Evolutionary conservation across 2,888 invertebrate species (phyloP).

Genomic region (Rambutsinella grinnellia): DNA sequence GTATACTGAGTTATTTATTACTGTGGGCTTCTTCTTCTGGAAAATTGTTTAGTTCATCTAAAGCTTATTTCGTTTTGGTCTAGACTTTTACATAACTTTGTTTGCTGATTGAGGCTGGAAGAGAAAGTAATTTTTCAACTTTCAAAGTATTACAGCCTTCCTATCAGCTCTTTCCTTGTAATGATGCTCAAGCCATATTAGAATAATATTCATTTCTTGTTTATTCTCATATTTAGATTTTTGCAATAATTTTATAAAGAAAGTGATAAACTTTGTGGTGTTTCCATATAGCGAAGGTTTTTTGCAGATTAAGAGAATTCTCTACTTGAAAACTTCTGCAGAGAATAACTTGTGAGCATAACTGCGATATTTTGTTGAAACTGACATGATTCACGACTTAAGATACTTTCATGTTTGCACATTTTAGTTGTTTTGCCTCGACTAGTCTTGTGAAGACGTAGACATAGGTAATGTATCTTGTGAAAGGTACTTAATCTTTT

Average conservation of each 20-base stretch:
- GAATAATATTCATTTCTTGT: neutral
- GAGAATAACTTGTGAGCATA: no score
- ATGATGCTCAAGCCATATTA: neutral
- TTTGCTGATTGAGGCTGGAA: neutral
- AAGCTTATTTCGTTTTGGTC: no score
- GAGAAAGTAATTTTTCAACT: slow-evolving; percentile 14
- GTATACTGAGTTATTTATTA: neutral
- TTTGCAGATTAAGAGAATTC: no score
- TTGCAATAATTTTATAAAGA: neutral
- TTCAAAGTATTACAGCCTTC: neutral
- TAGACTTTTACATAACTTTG: neutral
- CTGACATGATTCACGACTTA: slow-evolving; percentile 20
- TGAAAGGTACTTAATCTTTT: no score
- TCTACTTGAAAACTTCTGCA: no score
- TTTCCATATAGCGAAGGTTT: no score
- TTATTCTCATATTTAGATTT: neutral
- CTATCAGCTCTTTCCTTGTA: neutral
- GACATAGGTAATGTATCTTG: no score
- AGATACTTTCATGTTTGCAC: no score
- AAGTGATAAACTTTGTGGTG: neutral
- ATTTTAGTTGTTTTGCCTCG: no score
- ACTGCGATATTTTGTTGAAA: neutral
- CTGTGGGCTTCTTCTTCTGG: neutral
- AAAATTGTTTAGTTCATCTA: neutral
- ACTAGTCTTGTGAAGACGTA: no score